Base-by-base conservation (phyloP, 1,140 invertebrate genomes). In the Orchestia grillus region DNA sequence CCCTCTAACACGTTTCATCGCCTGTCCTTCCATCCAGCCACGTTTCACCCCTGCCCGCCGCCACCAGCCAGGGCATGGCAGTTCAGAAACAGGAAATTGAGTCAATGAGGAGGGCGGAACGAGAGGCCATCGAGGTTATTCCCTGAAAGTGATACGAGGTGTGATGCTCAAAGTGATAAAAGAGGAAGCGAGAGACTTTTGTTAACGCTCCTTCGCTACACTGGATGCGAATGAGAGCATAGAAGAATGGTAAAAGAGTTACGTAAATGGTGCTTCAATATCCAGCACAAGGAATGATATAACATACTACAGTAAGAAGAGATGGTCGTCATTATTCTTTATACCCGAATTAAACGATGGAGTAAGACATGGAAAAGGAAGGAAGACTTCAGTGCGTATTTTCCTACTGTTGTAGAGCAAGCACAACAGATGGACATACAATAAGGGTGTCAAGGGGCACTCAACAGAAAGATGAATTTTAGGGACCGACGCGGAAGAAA, bases 21-120 rank as follows among this genome's bases (percentile, higher is more conserved):
- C 62, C 62, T 28, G 62, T 77, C 62, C 62, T 77, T 19, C 62
- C 62, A 77, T 3, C 62, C 62, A 77, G 62, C 62, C 28, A 77
- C 62, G 62, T 77, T 77, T 23, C 62, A 77, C 62, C 62, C 62
- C 62, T 23, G 62, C 62, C 11, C 62, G 62, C 62, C 62, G 15
- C 36, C 1, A 77, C 62, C 62, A 77, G 62, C 62, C 62, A 77
- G 62, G 62, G 11, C 62, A 36, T 36, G 62, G 62, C 62, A 77
- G 62, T 77, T 77, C 62, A 77, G 62, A 77, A 77, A 77, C 62
- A 77, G 62, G 62, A 77, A 77, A 77, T 77, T 77, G 62, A 77
- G 62, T 77, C 62, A 77, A 77, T 77, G 62, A 77, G 62, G 62
- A 77, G 62, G 62, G 62, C 62, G 62, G 62, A 77, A 77, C 62